Conservation (phyloP, 1,140 invertebrate genomes). For the Colletes latitarsis region DNA sequence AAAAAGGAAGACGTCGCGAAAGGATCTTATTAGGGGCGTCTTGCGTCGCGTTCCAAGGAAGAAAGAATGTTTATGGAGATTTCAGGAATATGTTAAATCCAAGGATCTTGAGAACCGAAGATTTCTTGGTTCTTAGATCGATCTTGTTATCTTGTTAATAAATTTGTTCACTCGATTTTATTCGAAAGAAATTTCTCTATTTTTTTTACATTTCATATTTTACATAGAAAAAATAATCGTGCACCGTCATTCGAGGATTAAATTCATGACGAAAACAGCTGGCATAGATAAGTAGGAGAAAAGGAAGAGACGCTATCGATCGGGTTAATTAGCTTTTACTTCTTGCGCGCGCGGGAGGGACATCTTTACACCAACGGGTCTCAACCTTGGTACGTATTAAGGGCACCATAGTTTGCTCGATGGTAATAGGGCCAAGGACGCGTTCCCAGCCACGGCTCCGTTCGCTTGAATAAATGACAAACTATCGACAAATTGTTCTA, state of each 20-base stretch:
- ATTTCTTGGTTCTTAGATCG: no score
- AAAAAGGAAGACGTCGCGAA: neutral
- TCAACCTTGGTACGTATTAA: conserved; percentile 55
- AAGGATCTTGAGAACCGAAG: no score
- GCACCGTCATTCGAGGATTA: no score
- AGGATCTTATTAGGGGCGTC: neutral
- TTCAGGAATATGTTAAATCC: neutral
- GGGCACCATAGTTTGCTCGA: conserved; percentile 23
- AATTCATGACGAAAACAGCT: no score
- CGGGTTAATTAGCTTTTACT: conserved; percentile 52
- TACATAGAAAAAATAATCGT: no score
- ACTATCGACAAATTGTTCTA: conserved; percentile 35
- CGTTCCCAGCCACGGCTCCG: neutral
- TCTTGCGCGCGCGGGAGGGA: conserved; percentile 5
- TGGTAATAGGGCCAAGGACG: conserved; percentile 45
- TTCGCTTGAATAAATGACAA: conserved; percentile 44
- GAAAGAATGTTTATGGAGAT: neutral
- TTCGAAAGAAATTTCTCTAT: neutral
- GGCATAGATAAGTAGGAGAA: neutral
- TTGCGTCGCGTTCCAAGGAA: neutral
- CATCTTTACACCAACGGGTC: conserved; percentile 6
- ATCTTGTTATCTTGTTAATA: no score
- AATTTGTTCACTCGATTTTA: no score
- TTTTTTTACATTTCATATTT: no score
- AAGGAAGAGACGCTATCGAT: conserved; percentile 36